Evolutionary conservation across 2,888 invertebrate species (phyloP).

Genomic region (Polylopha cassiicola): DNA sequence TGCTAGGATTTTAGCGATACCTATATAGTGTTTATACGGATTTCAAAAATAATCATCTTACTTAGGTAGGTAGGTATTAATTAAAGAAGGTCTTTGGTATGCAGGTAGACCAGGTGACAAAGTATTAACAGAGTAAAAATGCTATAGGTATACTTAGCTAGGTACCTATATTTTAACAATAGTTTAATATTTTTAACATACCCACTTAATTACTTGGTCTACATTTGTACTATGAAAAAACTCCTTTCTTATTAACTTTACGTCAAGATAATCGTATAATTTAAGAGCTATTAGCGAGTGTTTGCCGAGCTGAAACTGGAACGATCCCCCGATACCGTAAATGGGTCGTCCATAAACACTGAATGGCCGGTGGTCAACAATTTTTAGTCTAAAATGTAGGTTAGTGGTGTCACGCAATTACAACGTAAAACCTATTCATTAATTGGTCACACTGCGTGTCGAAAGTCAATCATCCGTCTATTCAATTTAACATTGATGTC

Average conservation of each 20-base stretch:
- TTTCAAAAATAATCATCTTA: too few relatives aligned
- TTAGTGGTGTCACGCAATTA: constrained; percentile 66
- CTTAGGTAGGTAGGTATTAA: too few relatives aligned
- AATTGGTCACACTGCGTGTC: constrained; percentile 24
- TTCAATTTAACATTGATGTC: constrained; percentile 6
- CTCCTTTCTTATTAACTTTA: background rate
- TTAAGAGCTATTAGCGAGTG: constrained; percentile 39
- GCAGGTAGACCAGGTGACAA: too few relatives aligned
- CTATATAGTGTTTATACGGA: too few relatives aligned
- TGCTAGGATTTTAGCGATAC: too few relatives aligned
- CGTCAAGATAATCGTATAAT: constrained; percentile 25
- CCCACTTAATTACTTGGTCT: too few relatives aligned
- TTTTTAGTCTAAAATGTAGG: constrained; percentile 62
- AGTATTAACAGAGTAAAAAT: too few relatives aligned
- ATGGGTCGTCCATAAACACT: constrained; percentile 63
- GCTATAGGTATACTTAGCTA: too few relatives aligned
- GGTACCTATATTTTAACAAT: too few relatives aligned
- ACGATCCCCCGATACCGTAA: constrained; percentile 66
- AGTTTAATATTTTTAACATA: too few relatives aligned
- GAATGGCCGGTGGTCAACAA: constrained; percentile 59
- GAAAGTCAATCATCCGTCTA: constrained; percentile 24
- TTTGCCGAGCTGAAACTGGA: constrained; percentile 51
- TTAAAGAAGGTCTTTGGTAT: too few relatives aligned
- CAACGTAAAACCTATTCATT: constrained; percentile 25
- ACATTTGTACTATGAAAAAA: too few relatives aligned